phyloP scores from a whole-genome alignment of 2,113 vertebrate genomes.

The Cyprinodon brontotheroides region DNA sequence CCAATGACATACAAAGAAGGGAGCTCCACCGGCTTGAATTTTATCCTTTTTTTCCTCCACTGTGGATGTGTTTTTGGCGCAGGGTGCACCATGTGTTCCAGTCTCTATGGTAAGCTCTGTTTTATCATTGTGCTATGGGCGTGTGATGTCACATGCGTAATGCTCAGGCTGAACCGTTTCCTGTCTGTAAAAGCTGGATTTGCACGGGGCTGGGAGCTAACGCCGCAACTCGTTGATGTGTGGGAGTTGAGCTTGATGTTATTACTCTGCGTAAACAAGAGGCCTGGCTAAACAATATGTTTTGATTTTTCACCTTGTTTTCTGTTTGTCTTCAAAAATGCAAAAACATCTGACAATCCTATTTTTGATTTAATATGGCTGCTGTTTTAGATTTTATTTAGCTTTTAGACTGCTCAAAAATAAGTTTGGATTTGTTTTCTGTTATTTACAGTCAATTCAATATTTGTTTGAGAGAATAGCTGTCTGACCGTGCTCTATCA shows the following conservation, averaged over 20 bases:
- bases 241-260: slow-evolving; percentile 10
- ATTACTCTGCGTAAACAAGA: neutral
- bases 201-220: slow-evolving; percentile 28
- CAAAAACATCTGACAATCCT: neutral
- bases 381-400: neutral
- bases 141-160: slow-evolving; percentile 69
- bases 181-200: slow-evolving; percentile 54
- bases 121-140: slow-evolving; percentile 67
- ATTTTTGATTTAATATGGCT: too few species aligned
- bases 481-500: neutral
- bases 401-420: neutral
- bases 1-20: slow-evolving; percentile 73
- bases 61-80: slow-evolving; percentile 67
- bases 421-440: neutral
- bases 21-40: slow-evolving; percentile 75
- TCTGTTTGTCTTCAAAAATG: neutral
- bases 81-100: slow-evolving; percentile 69
- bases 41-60: slow-evolving; percentile 54
- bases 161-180: slow-evolving; percentile 39
- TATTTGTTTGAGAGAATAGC: neutral
- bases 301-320: neutral
- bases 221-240: slow-evolving; percentile 14
- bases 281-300: neutral
- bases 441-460: neutral
- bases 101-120: slow-evolving; percentile 85